Evolutionary conservation across 2,113 vertebrate genomes (phyloP).

Genomic region (Caretta caretta): DNA sequence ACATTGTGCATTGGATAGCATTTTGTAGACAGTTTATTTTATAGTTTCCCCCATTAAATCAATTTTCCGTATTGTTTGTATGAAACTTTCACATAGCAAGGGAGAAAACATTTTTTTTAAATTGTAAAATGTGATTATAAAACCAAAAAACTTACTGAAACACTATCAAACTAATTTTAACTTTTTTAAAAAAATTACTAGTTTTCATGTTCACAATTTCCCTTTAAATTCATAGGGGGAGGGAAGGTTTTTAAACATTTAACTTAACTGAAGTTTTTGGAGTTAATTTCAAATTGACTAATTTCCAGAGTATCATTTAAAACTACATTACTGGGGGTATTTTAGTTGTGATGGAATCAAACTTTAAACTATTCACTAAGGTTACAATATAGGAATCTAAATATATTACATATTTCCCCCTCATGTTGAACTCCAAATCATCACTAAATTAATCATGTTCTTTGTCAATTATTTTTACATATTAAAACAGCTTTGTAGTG

Average conservation of each 20-base stretch:
- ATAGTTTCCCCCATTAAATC: neutral
- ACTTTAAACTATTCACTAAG: slow-evolving; percentile 55
- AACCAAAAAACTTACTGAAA: neutral
- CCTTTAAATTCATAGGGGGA: neutral
- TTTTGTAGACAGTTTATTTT: neutral
- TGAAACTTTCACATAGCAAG: neutral
- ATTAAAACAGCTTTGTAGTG: neutral
- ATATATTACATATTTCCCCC: slow-evolving; percentile 33
- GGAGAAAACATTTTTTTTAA: neutral
- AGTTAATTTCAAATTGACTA: slow-evolving; percentile 34
- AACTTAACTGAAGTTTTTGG: slow-evolving; percentile 23
- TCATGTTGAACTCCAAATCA: slow-evolving; percentile 63
- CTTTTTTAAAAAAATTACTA: neutral
- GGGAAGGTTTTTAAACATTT: neutral
- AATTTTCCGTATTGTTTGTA: neutral
- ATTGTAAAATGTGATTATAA: neutral
- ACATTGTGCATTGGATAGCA: neutral
- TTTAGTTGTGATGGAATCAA: slow-evolving; percentile 52
- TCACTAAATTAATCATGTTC: slow-evolving; percentile 56
- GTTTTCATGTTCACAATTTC: neutral
- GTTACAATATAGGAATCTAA: neutral
- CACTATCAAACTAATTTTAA: neutral
- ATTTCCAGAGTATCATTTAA: slow-evolving; percentile 37
- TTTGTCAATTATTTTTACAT: neutral
- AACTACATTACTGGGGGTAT: slow-evolving; percentile 38